These are phyloP conservation scores for Epinephelus cyanopodus DNA, from an alignment of 2,113 vertebrate species.

Conservation along the genomic window DNA sequence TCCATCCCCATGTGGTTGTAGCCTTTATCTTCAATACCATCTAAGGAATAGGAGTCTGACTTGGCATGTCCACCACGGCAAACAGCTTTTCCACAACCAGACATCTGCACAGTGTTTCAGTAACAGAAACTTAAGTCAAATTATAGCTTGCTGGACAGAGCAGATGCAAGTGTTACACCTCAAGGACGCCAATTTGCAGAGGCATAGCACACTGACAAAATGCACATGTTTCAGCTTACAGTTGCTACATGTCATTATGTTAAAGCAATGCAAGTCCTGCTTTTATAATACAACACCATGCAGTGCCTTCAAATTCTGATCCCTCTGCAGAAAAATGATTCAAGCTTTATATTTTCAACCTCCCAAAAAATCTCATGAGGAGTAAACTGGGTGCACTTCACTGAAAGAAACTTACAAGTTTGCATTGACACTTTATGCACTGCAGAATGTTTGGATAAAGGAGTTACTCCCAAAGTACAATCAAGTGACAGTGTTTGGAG, in stretches of 20 bases:
- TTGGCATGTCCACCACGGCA: conserved; percentile 71
- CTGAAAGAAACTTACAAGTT: neutral
- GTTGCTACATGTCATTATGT: conserved; percentile 7
- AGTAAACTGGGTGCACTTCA: neutral
- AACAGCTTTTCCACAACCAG: conserved; percentile 74
- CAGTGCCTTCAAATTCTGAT: neutral
- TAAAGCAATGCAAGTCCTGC: too few species aligned
- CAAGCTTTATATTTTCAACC: neutral
- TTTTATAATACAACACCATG: too few species aligned
- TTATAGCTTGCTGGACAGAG: conserved; percentile 36
- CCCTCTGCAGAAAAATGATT: neutral
- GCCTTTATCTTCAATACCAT: conserved; percentile 79
- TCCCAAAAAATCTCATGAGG: neutral
- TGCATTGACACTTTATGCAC: neutral
- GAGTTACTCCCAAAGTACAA: neutral
- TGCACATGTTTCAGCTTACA: conserved; percentile 22
- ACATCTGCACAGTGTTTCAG: conserved; percentile 71
- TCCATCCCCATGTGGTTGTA: conserved; percentile 47
- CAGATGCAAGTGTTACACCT: conserved; percentile 21
- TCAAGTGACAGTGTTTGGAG: neutral
- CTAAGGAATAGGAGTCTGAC: conserved; percentile 80
- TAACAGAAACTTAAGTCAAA: conserved; percentile 56
- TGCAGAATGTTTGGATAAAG: neutral
- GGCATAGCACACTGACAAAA: neutral
- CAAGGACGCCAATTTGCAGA: conserved; percentile 12